Conservation (phyloP, 2,113 vertebrate genomes). For the Oplegnathus fasciatus region DNA sequence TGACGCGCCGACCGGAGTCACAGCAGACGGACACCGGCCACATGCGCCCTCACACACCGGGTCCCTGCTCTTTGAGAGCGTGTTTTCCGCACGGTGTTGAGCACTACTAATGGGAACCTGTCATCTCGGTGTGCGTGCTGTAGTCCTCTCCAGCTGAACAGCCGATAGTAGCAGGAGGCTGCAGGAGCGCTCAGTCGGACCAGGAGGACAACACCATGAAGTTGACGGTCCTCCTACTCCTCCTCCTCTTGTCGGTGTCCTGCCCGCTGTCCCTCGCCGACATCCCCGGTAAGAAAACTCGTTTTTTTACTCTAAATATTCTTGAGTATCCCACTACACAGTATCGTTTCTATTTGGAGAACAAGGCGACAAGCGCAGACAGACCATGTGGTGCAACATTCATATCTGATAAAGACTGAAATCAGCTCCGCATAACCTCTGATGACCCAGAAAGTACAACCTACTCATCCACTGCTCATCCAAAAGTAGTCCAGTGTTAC, state of each 20-base stretch:
- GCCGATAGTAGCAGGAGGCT: slow-evolving; percentile 1
- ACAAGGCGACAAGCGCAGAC: background rate
- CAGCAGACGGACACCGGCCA: slow-evolving; percentile 24
- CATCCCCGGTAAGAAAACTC: slow-evolving; percentile 69
- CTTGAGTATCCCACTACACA: background rate
- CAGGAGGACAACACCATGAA: slow-evolving; percentile 69
- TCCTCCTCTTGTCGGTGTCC: slow-evolving; percentile 53
- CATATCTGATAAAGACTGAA: background rate
- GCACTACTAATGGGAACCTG: slow-evolving; percentile 24
- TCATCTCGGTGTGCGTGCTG: background rate
- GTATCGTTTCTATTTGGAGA: background rate
- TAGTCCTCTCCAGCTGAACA: background rate
- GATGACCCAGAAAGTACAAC: background rate
- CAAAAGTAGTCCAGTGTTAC: background rate
- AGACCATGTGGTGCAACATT: slow-evolving; percentile 8
- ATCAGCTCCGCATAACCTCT: background rate
- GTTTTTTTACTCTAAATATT: background rate
- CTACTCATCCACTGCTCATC: background rate
- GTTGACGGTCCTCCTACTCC: slow-evolving; percentile 55
- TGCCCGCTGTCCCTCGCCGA: slow-evolving; percentile 43
- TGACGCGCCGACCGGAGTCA: slow-evolving; percentile 42
- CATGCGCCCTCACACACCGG: slow-evolving; percentile 32
- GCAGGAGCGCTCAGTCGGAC: slow-evolving; percentile 30
- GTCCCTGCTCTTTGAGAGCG: background rate
- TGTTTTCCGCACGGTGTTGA: background rate